Evolutionary conservation across 1,140 invertebrate species (phyloP).

Genomic region (Ruditapes philippinarum): DNA sequence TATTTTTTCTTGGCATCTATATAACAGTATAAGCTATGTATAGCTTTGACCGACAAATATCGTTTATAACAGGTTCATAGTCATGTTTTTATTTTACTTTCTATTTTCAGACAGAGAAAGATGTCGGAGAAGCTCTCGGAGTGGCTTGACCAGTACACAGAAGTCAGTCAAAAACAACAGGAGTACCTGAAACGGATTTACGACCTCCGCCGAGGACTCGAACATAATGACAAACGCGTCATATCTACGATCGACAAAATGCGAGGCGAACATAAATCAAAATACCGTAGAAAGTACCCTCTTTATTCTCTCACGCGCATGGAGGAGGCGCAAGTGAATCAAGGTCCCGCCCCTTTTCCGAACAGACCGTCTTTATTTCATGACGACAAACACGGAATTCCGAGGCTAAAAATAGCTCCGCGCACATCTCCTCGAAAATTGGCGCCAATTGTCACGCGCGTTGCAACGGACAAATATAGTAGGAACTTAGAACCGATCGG

Average conservation of each 20-base stretch:
- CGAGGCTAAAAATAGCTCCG: conserved; percentile 53
- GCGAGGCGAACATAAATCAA: conserved; percentile 39
- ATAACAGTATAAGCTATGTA: too few species aligned
- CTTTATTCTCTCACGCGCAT: conserved; percentile 26
- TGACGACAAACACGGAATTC: conserved; percentile 33
- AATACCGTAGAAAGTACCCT: conserved; percentile 44
- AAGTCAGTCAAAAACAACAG: conserved; percentile 69
- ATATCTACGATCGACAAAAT: conserved; percentile 70
- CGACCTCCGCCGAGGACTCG: conserved; percentile 61
- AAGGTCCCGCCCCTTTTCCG: conserved; percentile 65
- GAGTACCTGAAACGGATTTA: conserved; percentile 69
- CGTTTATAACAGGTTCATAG: too few species aligned
- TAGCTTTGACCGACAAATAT: too few species aligned
- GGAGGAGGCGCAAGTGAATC: conserved; percentile 25
- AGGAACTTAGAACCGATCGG: not conserved
- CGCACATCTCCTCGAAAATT: conserved; percentile 54
- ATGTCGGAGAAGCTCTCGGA: conserved; percentile 64
- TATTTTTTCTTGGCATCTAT: too few species aligned
- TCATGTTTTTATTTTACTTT: too few species aligned
- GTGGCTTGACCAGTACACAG: conserved; percentile 72
- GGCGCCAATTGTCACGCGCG: conserved; percentile 45
- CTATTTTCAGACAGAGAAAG: conserved; percentile 51
- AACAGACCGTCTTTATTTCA: conserved; percentile 61
- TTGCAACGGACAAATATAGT: not conserved
- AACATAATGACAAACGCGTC: conserved; percentile 62